Base-by-base conservation (phyloP, 2,113 vertebrate genomes). In the Alligator sinensis region DNA sequence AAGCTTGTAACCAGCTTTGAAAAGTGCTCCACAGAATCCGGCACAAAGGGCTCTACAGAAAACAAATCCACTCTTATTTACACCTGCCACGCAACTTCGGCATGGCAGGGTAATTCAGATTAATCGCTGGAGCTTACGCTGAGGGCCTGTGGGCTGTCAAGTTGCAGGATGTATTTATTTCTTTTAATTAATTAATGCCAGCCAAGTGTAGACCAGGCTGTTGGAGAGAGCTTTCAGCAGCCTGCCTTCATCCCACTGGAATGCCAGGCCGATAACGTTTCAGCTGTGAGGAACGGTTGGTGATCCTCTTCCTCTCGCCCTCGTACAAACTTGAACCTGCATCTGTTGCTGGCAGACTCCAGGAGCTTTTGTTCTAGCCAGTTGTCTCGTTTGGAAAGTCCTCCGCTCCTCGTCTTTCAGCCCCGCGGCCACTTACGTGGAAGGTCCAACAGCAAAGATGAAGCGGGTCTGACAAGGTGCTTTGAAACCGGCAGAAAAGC, bases 101-200 rank as follows among this genome's bases (percentile, higher is more conserved):
- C 84, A 6, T 13, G 83, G 82, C 86, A 85, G 84, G 90, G 90
- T 74, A 87, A 91, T 66, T 76, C 88, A 88, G 90, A 91, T 82
- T 78, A 82, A 80, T 62, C 80, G 91, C 38, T 19, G 0, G 0
- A 90, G 92, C 76, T 86, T 77, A 93, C 91, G 87, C 94, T 21
- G 25, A 57, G 83, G 75, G 92, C 86, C 89, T 89, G 91, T 80
- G 91, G 87, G 88, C 94, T 87, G 89, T 85, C 87, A 87, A 90
- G 93, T 74, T 86, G 5, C 80, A 68, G 64, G 93, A 86, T 1
- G 55, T 1, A 3, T 0, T 24, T 27, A 47, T 28, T 82, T 85
- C 82, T 79, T 77, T 10, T 64, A 64, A 79, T 84, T 61, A 64
- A 70, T 4, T 25, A 60, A 18, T n/a, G 80, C 75, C 84, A 87